phyloP scores from a whole-genome alignment of 1,140 invertebrate genomes.

The Danaus plexippus region DNA sequence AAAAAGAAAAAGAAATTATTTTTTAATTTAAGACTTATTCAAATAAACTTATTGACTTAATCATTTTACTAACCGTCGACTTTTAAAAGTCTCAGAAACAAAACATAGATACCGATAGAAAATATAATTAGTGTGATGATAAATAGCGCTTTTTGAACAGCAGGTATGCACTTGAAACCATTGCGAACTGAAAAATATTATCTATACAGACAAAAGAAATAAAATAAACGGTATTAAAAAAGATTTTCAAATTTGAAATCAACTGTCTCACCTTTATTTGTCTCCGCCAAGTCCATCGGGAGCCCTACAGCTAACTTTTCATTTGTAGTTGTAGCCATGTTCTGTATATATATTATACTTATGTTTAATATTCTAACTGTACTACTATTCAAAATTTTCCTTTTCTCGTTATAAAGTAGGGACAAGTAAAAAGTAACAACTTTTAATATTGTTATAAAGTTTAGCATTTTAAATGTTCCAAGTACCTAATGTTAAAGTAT shows the following conservation, averaged over 20 bases:
- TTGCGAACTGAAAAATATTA: constrained; percentile 11
- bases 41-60: background rate
- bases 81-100: constrained; percentile 27
- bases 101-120: constrained; percentile 26
- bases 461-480: too few relatives aligned
- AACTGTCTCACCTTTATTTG: constrained; percentile 31
- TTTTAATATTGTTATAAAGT: too few relatives aligned
- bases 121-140: constrained; percentile 25
- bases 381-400: too few relatives aligned
- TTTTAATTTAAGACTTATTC: background rate
- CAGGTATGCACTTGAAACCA: constrained; percentile 15
- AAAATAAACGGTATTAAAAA: background rate
- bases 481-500: too few relatives aligned
- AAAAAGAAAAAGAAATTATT: constrained; percentile 11
- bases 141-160: constrained; percentile 17
- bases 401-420: too few relatives aligned
- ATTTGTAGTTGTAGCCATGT: constrained; percentile 24
- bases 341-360: constrained; percentile 9
- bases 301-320: constrained; percentile 35
- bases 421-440: too few relatives aligned
- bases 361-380: too few relatives aligned
- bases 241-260: constrained; percentile 7
- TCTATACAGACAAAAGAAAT: background rate
- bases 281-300: constrained; percentile 57
- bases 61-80: constrained; percentile 28